These are phyloP conservation scores for Steatornis caripensis DNA, from an alignment of 2,113 vertebrate genomes.

Conservation along the genomic window DNA sequence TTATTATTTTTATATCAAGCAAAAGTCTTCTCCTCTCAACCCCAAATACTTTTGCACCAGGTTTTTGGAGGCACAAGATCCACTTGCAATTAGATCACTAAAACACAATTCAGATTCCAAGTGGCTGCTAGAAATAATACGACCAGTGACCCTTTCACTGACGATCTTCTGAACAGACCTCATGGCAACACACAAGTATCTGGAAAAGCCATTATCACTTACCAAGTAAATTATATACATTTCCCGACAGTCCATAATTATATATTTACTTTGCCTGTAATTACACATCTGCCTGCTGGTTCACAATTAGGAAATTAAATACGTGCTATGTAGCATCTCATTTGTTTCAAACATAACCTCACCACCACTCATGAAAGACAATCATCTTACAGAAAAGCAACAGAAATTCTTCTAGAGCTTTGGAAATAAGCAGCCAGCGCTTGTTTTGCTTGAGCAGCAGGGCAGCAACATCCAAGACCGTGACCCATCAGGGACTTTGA, in stretches of 20 bases:
- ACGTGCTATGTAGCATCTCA: background rate
- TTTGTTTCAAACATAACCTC: background rate
- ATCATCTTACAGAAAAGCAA: background rate
- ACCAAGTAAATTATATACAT: constrained; percentile 54
- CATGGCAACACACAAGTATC: constrained; percentile 31
- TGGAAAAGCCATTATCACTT: constrained; percentile 34
- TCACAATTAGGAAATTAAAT: constrained; percentile 54
- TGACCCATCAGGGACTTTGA: background rate
- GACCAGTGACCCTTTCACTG: background rate
- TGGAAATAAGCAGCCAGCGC: background rate
- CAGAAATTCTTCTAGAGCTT: background rate
- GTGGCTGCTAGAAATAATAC: background rate
- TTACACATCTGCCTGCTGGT: constrained; percentile 54
- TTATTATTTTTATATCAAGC: background rate
- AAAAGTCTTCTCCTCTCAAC: background rate
- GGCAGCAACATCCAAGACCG: background rate
- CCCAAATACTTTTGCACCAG: background rate
- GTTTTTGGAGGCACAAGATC: background rate
- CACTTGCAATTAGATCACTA: background rate
- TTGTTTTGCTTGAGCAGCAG: background rate
- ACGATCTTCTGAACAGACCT: constrained; percentile 2
- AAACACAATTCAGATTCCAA: background rate
- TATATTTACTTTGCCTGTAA: constrained; percentile 60
- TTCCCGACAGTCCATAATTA: constrained; percentile 60
- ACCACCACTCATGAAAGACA: background rate